phyloP scores from a whole-genome alignment of 1,140 invertebrate genomes.

The Diorhabda sublineata region DNA sequence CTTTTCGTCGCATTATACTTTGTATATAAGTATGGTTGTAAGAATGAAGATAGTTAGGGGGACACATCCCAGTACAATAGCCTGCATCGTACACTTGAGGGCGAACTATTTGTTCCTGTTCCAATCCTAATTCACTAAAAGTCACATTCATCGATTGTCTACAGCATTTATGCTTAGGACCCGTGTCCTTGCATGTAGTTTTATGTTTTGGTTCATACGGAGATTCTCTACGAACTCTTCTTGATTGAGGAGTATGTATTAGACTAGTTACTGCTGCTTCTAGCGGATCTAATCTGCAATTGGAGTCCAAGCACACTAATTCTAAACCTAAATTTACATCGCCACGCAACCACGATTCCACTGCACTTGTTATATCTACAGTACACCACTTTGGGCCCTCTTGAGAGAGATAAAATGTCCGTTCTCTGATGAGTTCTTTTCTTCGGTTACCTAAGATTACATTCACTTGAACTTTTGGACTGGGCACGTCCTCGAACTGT shows the following conservation, averaged over 20 bases:
- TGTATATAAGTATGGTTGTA: conserved; percentile 71
- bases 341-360: conserved; percentile 49
- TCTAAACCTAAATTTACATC: conserved; percentile 51
- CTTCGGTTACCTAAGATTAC: conserved; percentile 37
- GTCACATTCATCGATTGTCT: conserved; percentile 61
- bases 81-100: conserved; percentile 70
- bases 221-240: conserved; percentile 36
- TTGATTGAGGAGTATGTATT: conserved; percentile 38
- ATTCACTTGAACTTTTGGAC: conserved; percentile 33
- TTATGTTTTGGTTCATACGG: conserved; percentile 45
- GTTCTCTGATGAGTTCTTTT: conserved; percentile 33
- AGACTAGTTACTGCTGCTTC: conserved; percentile 46
- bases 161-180: conserved; percentile 59
- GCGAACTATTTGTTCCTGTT: conserved; percentile 65
- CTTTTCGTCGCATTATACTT: conserved; percentile 62
- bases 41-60: conserved; percentile 63
- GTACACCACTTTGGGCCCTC: conserved; percentile 51
- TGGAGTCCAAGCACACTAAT: conserved; percentile 49
- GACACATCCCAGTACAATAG: conserved; percentile 68
- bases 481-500: conserved; percentile 21
- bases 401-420: conserved; percentile 34
- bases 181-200: conserved; percentile 52
- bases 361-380: conserved; percentile 53
- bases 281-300: conserved; percentile 42
- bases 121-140: conserved; percentile 56